Percentiles rank a stretch among this genome's conserved stretches.
Conservation (phyloP, 2,888 invertebrate species). For the Heliconius cydno region DNA sequence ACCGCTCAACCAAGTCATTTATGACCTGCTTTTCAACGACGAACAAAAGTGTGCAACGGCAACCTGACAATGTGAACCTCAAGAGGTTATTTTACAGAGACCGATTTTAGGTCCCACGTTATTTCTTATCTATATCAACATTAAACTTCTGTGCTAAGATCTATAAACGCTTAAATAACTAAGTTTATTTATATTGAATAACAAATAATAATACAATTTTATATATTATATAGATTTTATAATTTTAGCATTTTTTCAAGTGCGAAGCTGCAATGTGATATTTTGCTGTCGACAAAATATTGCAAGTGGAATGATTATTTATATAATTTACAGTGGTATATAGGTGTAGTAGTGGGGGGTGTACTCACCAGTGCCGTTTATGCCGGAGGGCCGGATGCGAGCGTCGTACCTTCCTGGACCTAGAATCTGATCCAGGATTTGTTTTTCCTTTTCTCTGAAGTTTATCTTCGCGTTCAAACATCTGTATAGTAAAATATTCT, state of each 20-base stretch:
- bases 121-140: constrained; percentile 24
- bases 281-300: constrained; percentile 10
- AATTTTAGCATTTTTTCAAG: constrained; percentile 10
- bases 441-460: constrained; percentile 97
- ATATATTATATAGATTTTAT: constrained; percentile 13
- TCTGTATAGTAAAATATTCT: constrained; percentile 70
- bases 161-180: constrained; percentile 3
- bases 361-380: constrained; percentile 95
- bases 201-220: constrained; percentile 4
- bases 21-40: constrained; percentile 21
- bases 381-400: constrained; percentile 95
- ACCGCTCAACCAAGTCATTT: constrained; percentile 22
- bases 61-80: background rate
- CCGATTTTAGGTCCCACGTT: constrained; percentile 12
- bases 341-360: constrained; percentile 7
- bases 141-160: background rate
- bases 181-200: constrained; percentile 1
- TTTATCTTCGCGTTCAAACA: constrained; percentile 92
- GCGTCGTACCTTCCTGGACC: constrained; percentile 96
- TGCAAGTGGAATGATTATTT: constrained; percentile 38
- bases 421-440: constrained; percentile 95
- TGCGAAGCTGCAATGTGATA: constrained; percentile 36
- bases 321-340: constrained; percentile 38
- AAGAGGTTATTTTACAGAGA: constrained; percentile 29
- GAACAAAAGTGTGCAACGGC: constrained; percentile 24